phyloP scores from a whole-genome alignment of 2,888 invertebrate genomes.

The Eupithecia vulgata region DNA sequence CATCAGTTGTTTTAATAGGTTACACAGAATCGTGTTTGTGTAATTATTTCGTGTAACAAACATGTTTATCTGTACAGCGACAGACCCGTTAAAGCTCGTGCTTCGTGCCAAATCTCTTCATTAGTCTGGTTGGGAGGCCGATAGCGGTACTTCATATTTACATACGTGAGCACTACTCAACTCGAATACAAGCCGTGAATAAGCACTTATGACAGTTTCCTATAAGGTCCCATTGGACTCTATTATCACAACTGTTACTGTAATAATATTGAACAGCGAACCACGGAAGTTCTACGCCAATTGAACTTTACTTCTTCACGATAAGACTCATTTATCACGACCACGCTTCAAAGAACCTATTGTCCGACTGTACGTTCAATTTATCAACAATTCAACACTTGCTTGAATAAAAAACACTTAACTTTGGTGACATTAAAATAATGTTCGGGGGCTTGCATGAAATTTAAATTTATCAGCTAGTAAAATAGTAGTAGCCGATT shows the following conservation, averaged over 20 bases:
- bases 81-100: constrained; percentile 72
- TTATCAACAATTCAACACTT: constrained; percentile 30
- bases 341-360: constrained; percentile 21
- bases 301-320: constrained; percentile 26
- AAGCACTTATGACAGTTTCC: constrained; percentile 44
- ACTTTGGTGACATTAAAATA: constrained; percentile 33
- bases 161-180: constrained; percentile 59
- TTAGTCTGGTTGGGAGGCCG: constrained; percentile 71
- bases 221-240: constrained; percentile 32
- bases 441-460: constrained; percentile 31
- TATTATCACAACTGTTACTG: constrained; percentile 32
- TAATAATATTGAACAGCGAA: constrained; percentile 29
- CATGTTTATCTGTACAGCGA: constrained; percentile 60
- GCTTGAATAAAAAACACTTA: constrained; percentile 32
- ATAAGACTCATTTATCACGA: constrained; percentile 32
- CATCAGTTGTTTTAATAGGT: constrained; percentile 31
- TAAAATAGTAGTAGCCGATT: constrained; percentile 36
- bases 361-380: constrained; percentile 23
- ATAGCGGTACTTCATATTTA: constrained; percentile 70
- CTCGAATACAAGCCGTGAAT: constrained; percentile 60
- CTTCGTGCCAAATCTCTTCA: constrained; percentile 82
- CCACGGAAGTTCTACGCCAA: constrained; percentile 26
- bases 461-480: constrained; percentile 39
- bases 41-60: constrained; percentile 47
- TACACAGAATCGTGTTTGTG: constrained; percentile 38